Evolutionary conservation across 2,888 invertebrate species (phyloP).

Genomic region (Esperia sulphurella): DNA sequence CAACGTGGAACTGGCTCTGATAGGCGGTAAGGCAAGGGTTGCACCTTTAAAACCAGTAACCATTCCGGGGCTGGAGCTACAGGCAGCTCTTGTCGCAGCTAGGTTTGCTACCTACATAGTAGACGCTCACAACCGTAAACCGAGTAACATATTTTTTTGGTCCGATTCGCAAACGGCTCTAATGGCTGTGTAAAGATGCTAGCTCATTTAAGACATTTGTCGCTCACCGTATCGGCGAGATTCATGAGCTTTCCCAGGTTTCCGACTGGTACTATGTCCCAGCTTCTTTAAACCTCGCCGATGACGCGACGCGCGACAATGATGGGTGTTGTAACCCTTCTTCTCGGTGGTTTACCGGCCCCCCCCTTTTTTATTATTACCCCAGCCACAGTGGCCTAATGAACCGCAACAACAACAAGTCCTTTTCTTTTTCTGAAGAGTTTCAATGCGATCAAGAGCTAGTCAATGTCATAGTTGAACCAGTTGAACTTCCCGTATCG

Average conservation of each 20-base stretch:
- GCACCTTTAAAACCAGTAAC: constrained; percentile 6
- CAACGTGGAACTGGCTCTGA: neutral
- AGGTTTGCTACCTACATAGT: constrained; percentile 1
- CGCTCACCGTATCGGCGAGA: constrained; percentile 19
- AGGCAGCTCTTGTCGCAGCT: constrained; percentile 8
- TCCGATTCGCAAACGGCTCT: constrained; percentile 15
- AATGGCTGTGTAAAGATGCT: constrained; percentile 13
- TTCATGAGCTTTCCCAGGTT: constrained; percentile 9
- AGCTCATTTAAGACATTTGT: constrained; percentile 15
- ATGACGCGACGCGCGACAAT: constrained; percentile 11
- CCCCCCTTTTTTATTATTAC: neutral
- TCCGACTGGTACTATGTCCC: constrained; percentile 17
- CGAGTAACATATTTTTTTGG: constrained; percentile 8
- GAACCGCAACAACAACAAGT: neutral
- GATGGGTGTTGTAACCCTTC: neutral
- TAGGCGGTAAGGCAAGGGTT: constrained; percentile 7
- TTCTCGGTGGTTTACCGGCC: neutral
- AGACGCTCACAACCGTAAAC: neutral
- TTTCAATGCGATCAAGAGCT: neutral
- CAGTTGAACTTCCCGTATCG: neutral
- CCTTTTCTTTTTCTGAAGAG: neutral
- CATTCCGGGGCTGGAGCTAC: constrained; percentile 8
- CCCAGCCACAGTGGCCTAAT: neutral
- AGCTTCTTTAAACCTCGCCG: constrained; percentile 12
- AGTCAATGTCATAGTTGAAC: neutral